A percentile compares a stretch with the other conserved stretches of the same genome.
phyloP scores from a whole-genome alignment of 2,797 vertebrate species.

The Pangasius macronema region DNA sequence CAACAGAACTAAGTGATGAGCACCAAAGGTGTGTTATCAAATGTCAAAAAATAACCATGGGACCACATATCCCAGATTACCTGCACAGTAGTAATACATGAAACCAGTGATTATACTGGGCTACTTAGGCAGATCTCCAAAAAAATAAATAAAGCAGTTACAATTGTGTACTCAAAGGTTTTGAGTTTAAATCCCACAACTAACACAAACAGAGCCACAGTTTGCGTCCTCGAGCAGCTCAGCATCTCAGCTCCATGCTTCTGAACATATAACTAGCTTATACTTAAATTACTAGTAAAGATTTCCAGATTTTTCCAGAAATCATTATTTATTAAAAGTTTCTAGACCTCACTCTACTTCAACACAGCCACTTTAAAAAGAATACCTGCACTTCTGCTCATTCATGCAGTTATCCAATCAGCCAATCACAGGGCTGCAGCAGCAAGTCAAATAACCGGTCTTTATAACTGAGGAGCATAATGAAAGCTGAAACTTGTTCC shows the following conservation, averaged over 20 bases:
- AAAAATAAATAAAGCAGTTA: background rate
- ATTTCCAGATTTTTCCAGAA: no score
- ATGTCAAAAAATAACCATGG: background rate
- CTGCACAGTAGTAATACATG: background rate
- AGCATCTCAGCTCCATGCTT: background rate
- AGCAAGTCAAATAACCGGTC: no score
- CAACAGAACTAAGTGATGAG: background rate
- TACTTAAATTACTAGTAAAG: no score
- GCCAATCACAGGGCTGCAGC: no score
- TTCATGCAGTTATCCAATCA: no score
- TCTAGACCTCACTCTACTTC: no score
- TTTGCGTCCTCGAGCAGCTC: background rate
- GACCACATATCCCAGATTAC: background rate
- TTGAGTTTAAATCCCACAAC: background rate
- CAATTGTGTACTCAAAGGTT: background rate
- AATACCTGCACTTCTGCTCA: no score
- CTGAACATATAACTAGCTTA: background rate
- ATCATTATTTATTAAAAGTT: no score
- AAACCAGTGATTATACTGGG: background rate
- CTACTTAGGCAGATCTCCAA: background rate
- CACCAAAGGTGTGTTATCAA: background rate
- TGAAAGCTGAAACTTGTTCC: no score
- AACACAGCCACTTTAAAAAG: no score
- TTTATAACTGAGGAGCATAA: no score
- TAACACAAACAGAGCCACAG: background rate